phyloP scores from a whole-genome alignment of 2,797 vertebrate species.

The Sardinella longiceps region DNA sequence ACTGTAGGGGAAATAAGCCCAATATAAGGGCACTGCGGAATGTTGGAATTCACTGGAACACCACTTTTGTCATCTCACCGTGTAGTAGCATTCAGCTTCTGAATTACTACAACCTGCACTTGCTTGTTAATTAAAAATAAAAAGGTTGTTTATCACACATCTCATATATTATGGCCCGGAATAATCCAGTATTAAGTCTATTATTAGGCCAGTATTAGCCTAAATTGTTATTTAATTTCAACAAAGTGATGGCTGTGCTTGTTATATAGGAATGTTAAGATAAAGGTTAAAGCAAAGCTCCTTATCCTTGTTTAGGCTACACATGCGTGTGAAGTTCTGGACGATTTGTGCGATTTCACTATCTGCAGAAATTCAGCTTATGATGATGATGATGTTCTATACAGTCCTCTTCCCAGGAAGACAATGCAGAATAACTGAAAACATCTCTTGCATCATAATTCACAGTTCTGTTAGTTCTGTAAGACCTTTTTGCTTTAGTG shows the following conservation, averaged over 20 bases:
- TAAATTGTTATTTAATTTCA: not conserved
- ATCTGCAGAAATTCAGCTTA: not conserved
- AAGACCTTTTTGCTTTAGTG: not conserved
- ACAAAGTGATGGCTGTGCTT: not conserved
- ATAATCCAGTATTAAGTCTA: not conserved
- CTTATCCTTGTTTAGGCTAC: too few relatives aligned
- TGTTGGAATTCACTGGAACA: not conserved
- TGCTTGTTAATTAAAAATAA: not conserved
- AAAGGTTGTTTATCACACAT: not conserved
- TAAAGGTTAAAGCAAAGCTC: not conserved
- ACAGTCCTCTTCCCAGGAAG: too few relatives aligned
- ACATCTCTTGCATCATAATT: too few relatives aligned
- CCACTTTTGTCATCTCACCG: not conserved
- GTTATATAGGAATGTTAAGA: not conserved
- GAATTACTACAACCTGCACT: not conserved
- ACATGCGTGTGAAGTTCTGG: not conserved
- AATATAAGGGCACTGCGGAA: not conserved
- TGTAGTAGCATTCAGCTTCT: not conserved
- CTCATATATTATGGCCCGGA: not conserved
- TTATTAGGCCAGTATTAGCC: not conserved
- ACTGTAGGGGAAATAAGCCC: not conserved
- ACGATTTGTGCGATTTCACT: not conserved
- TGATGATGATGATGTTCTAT: too few relatives aligned
- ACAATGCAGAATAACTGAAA: too few relatives aligned
- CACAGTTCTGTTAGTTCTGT: too few relatives aligned